These are phyloP conservation scores for Crotalus tigris DNA, from an alignment of 2,113 vertebrate genomes.

Conservation along the genomic window DNA sequence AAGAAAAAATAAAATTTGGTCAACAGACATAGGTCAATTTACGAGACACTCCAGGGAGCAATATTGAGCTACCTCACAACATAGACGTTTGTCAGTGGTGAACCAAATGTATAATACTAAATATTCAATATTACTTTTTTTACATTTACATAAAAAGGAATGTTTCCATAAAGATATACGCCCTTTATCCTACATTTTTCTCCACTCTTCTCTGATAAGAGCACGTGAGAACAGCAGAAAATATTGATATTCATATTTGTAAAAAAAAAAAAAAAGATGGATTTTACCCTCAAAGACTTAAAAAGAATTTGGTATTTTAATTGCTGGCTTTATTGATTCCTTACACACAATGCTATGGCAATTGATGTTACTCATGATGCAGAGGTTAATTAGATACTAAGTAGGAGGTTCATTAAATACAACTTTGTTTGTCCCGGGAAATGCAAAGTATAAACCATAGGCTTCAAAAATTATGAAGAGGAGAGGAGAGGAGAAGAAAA, in stretches of 20 bases:
- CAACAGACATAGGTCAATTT: background rate
- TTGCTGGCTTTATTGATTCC: constrained; percentile 61
- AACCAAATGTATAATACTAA: background rate
- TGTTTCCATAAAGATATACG: background rate
- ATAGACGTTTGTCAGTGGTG: background rate
- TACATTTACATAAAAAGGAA: background rate
- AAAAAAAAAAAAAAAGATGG: background rate
- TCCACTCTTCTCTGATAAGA: background rate
- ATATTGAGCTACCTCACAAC: background rate
- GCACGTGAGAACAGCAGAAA: background rate
- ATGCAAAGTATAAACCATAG: constrained; percentile 55
- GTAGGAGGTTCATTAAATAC: constrained; percentile 61
- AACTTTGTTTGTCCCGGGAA: constrained; percentile 57
- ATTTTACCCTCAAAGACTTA: constrained; percentile 56
- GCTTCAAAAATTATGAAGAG: constrained; percentile 45
- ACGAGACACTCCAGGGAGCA: background rate
- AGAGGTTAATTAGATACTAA: constrained; percentile 62
- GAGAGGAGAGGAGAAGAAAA: no score
- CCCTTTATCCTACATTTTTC: background rate
- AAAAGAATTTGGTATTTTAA: constrained; percentile 58
- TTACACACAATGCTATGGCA: constrained; percentile 58
- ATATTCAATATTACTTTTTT: background rate
- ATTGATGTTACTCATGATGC: constrained; percentile 54
- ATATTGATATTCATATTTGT: background rate
- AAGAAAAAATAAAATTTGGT: background rate